A percentile compares a stretch with the other conserved stretches of the same genome.
These are phyloP conservation scores for Latrodectus elegans DNA, from an alignment of 2,888 invertebrate species.

Conservation along the genomic window DNA sequence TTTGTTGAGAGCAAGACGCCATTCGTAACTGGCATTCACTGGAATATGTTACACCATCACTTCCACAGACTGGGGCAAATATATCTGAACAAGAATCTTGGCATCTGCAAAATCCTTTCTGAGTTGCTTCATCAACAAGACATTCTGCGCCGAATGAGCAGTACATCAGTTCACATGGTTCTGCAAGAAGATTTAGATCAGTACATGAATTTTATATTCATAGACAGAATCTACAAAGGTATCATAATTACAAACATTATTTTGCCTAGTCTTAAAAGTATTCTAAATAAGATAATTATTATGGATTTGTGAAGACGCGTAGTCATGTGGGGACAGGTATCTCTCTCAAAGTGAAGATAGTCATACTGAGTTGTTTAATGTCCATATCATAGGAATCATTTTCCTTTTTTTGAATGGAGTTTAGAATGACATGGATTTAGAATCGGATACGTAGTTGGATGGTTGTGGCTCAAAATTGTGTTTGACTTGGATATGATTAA, in stretches of 20 bases:
- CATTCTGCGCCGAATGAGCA: conserved; percentile 89
- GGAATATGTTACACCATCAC: conserved; percentile 82
- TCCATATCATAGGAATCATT: no score
- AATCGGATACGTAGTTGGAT: no score
- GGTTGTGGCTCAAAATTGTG: no score
- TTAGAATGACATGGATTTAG: no score
- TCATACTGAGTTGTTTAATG: no score
- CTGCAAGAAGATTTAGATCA: conserved; percentile 3
- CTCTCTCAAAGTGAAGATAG: no score
- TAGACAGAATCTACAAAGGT: not conserved
- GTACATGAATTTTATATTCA: not conserved
- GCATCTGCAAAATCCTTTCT: conserved; percentile 86
- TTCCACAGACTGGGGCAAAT: conserved; percentile 81
- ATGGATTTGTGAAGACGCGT: no score
- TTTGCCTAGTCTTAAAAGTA: no score
- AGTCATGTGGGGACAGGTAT: no score
- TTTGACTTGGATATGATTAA: no score
- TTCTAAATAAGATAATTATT: no score
- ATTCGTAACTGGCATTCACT: conserved; percentile 86
- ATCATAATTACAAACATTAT: not conserved
- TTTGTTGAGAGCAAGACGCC: conserved; percentile 84
- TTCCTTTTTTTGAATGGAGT: no score
- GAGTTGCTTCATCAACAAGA: conserved; percentile 81
- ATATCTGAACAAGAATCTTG: conserved; percentile 78
- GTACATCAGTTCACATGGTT: conserved; percentile 73